phyloP scores from a whole-genome alignment of 2,888 invertebrate genomes.

The Trichopoda pennipes region DNA sequence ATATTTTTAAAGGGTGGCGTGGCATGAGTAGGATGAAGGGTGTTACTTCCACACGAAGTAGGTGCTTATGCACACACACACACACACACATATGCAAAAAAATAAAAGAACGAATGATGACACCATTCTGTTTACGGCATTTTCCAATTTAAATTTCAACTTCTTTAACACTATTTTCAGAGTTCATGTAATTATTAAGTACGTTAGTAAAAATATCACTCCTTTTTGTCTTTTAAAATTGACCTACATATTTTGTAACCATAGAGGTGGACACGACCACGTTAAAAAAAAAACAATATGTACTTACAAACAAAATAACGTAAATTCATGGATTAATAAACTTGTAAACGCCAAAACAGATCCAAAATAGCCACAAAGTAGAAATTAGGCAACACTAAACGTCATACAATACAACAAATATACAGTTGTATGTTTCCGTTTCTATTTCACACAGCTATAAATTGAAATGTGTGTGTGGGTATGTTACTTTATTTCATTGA shows the following conservation, averaged over 20 bases:
- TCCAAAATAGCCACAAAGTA: background rate
- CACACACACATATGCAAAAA: too few species aligned
- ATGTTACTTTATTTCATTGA: background rate
- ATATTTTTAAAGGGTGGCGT: too few species aligned
- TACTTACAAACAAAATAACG: conserved; percentile 45
- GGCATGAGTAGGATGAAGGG: too few species aligned
- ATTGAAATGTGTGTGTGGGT: background rate
- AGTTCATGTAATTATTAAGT: background rate
- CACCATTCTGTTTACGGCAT: too few species aligned
- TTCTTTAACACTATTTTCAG: background rate
- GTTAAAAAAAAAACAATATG: conserved; percentile 11
- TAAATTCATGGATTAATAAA: conserved; percentile 5
- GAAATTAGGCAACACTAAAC: conserved; percentile 53
- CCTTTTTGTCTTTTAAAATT: conserved; percentile 38
- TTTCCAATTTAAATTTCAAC: background rate
- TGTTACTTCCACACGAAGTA: too few species aligned
- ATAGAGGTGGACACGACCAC: background rate
- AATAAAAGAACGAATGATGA: too few species aligned
- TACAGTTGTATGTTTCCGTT: conserved; percentile 58
- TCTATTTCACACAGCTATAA: background rate
- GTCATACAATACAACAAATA: conserved; percentile 47
- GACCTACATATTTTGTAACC: conserved; percentile 55
- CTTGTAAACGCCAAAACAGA: conserved; percentile 5
- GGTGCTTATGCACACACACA: too few species aligned
- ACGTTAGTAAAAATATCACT: background rate